Percentiles rank a stretch among this genome's conserved stretches.
Evolutionary conservation across 2,797 vertebrate species (phyloP).

Genomic region (Poeciliopsis infans): DNA sequence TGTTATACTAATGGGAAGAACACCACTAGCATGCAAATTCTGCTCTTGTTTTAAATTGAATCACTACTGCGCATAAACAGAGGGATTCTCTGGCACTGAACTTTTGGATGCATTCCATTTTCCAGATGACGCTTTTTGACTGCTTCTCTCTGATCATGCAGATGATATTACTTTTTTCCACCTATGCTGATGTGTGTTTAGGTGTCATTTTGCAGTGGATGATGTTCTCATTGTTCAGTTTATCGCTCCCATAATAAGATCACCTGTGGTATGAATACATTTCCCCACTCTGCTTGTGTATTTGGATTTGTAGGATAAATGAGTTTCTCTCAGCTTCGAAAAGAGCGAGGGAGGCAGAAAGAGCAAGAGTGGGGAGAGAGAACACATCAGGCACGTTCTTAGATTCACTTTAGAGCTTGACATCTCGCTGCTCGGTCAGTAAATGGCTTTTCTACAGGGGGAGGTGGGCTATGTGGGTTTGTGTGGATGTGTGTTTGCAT

Average conservation of each 20-base stretch:
- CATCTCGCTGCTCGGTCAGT: conserved; percentile 79
- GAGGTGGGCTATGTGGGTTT: conserved; percentile 64
- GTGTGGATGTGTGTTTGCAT: conserved; percentile 47
- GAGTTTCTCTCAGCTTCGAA: conserved; percentile 77
- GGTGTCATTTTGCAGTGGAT: conserved; percentile 73
- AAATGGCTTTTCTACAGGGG: conserved; percentile 83
- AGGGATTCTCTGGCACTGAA: conserved; percentile 58
- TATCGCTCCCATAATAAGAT: conserved; percentile 79
- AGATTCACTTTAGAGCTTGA: conserved; percentile 81
- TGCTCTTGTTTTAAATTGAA: conserved; percentile 57
- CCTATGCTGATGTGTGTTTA: conserved; percentile 71
- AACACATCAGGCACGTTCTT: conserved; percentile 82
- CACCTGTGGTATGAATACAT: conserved; percentile 82
- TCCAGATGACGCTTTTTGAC: conserved; percentile 50
- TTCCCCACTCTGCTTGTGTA: conserved; percentile 75
- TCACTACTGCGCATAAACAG: conserved; percentile 60
- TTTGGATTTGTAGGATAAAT: conserved; percentile 85
- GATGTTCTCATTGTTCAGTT: conserved; percentile 79
- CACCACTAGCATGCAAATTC: conserved; percentile 57
- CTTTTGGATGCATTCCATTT: conserved; percentile 71
- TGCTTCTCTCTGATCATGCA: conserved; percentile 71
- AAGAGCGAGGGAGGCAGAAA: conserved; percentile 63
- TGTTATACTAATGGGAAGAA: conserved; percentile 54
- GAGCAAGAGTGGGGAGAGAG: conserved; percentile 60
- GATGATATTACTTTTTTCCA: conserved; percentile 71